A percentile compares a stretch with the other conserved stretches of the same genome.
These are phyloP conservation scores for Andrena marginata DNA, from an alignment of 2,888 invertebrate species.

Conservation along the genomic window DNA sequence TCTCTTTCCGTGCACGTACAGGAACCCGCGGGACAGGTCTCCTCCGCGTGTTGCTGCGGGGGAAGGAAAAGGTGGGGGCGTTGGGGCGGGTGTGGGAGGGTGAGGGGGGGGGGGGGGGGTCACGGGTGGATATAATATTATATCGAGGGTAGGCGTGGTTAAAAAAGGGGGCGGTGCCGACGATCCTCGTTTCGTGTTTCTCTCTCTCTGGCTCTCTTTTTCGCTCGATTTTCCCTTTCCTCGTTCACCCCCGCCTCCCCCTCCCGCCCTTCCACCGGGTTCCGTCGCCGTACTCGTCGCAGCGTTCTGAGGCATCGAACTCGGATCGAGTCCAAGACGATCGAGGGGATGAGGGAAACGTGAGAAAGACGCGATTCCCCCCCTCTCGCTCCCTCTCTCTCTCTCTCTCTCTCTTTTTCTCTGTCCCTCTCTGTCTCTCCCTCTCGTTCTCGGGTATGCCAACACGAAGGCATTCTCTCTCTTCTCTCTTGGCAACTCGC, in stretches of 20 bases:
- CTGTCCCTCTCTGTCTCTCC: not conserved
- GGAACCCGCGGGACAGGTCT: slow-evolving; percentile 58
- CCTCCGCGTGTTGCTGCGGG: slow-evolving; percentile 28
- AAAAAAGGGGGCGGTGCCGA: slow-evolving; percentile 81
- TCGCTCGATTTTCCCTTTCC: slow-evolving; percentile 49
- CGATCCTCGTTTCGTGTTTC: slow-evolving; percentile 77
- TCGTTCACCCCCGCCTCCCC: slow-evolving; percentile 45
- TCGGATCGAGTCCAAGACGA: slow-evolving; percentile 79
- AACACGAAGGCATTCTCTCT: slow-evolving; percentile 35
- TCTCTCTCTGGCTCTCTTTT: slow-evolving; percentile 68
- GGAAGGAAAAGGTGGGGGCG: slow-evolving; percentile 27
- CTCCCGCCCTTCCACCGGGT: slow-evolving; percentile 34
- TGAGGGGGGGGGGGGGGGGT: slow-evolving; percentile 59
- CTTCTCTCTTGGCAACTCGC: slow-evolving; percentile 40
- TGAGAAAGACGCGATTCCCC: slow-evolving; percentile 43
- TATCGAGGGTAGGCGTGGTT: slow-evolving; percentile 83
- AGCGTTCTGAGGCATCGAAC: slow-evolving; percentile 81
- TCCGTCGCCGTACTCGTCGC: slow-evolving; percentile 57
- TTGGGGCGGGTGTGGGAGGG: slow-evolving; percentile 22
- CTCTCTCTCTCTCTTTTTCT: slow-evolving; percentile 5
- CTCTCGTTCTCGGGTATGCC: slow-evolving; percentile 5
- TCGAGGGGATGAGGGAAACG: slow-evolving; percentile 48
- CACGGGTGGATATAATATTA: slow-evolving; percentile 75
- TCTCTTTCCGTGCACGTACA: slow-evolving; percentile 30
- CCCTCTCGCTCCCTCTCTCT: not conserved